Evolutionary conservation across 2,888 invertebrate species (phyloP), one percentile per base, ranked within the genome.

Genomic region (Hanleya hanleyi): DNA sequence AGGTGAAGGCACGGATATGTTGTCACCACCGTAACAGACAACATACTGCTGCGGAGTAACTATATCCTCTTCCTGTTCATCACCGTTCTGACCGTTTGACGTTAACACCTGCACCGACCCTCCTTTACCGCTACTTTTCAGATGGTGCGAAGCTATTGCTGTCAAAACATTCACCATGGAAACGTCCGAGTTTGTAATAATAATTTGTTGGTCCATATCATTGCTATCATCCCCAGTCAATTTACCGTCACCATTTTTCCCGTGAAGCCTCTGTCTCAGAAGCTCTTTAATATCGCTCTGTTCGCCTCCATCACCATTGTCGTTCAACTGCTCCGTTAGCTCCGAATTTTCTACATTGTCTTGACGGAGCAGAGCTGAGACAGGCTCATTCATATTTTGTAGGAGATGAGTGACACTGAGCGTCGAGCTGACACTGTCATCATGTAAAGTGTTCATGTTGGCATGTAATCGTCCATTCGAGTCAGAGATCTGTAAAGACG

Each of bases 121-220:
- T 18, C 69, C 41, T 37, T 67, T 66, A 38, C 67, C 64, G 41
- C 65, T 73, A n/a, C 69, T 70, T 67, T 80, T 80, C 12, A 77
- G 37, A 47, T 83, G 83, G 62, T 85, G 83, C 0, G 83, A 79
- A 7, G 86, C 86, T 9, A 87, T 62, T 7, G 86, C 82, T 41
- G 85, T 84, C 49, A 86, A 68, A 35, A 87, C 81, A 76, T 82
- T 86, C n/a, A 84, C 84, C 83, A 86, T 84, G 49, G 80, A 82
- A 12, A 83, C 71, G 35, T 82, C 81, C 6, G 57, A 57, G 4
- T 57, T 32, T 4, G 57, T 29, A 7, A 57, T 57, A 4, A 38
- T 29, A 4, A 38, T 38, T 29, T 37, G 38, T 29, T 66, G n/a
- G 15, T 29, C 29, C 29, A 18, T 22, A 22, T 37, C 41, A 5